Conservation (phyloP, 2,113 vertebrate genomes). For the Struthio camelus region DNA sequence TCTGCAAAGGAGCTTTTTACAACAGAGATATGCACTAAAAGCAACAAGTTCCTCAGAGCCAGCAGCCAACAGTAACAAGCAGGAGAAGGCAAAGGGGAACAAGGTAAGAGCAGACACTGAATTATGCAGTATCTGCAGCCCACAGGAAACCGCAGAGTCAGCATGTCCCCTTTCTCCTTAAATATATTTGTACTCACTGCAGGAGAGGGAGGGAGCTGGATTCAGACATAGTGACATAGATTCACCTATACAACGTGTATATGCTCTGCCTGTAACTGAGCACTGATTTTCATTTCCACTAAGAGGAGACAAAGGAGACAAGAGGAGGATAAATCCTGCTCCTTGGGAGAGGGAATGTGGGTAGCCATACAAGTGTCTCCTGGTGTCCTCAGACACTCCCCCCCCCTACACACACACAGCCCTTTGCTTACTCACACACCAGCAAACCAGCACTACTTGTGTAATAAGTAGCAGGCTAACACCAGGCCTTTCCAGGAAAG, state of each 20-base stretch:
- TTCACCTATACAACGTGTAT: too few relatives aligned
- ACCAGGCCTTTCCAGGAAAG: constrained; percentile 5
- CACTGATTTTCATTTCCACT: too few relatives aligned
- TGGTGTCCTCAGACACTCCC: too few relatives aligned
- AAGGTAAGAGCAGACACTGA: background rate
- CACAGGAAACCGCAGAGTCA: background rate
- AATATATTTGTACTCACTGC: too few relatives aligned
- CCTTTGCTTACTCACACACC: background rate
- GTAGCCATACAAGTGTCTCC: too few relatives aligned
- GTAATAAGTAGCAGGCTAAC: background rate
- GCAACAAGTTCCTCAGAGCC: background rate
- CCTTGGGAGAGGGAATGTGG: too few relatives aligned
- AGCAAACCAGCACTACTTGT: background rate
- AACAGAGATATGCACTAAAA: background rate
- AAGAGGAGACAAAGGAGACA: too few relatives aligned
- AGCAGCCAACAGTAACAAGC: background rate
- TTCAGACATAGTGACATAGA: too few relatives aligned
- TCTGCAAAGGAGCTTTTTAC: background rate
- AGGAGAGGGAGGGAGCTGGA: too few relatives aligned
- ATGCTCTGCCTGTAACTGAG: too few relatives aligned
- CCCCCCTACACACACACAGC: background rate
- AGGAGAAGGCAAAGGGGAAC: background rate
- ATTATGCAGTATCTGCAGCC: background rate
- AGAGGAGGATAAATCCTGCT: too few relatives aligned
- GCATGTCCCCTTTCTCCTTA: too few relatives aligned